These are phyloP conservation scores for Brachyalestes nurse DNA, from an alignment of 2,797 vertebrate species.

Conservation along the genomic window DNA sequence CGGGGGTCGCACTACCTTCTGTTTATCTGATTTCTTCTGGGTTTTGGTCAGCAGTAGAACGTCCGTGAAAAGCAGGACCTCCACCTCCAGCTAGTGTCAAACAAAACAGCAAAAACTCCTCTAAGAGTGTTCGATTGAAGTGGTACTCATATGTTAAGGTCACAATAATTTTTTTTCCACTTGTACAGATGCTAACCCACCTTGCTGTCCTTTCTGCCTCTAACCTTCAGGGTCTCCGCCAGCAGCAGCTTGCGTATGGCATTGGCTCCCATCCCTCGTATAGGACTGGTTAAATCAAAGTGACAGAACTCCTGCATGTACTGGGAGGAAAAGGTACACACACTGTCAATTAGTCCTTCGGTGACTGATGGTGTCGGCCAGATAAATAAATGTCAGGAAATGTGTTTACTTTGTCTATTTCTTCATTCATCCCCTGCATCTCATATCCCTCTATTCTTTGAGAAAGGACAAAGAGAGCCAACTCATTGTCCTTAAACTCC, in stretches of 20 bases:
- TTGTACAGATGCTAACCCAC: conserved; percentile 63
- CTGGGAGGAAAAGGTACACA: too few relatives aligned
- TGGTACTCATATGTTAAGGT: too few relatives aligned
- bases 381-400: background rate
- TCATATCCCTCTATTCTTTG: conserved; percentile 82
- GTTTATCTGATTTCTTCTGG: conserved; percentile 80
- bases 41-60: conserved; percentile 84
- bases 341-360: too few relatives aligned
- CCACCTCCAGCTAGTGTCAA: conserved; percentile 73
- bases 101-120: background rate
- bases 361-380: background rate
- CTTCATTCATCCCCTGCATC: conserved; percentile 80
- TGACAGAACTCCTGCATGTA: conserved; percentile 73
- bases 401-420: conserved; percentile 83
- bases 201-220: conserved; percentile 84
- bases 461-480: conserved; percentile 73
- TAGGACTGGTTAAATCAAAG: conserved; percentile 79
- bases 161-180: background rate
- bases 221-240: conserved; percentile 79
- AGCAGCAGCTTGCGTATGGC: conserved; percentile 79
- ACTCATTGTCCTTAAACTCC: conserved; percentile 75
- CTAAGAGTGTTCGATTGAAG: background rate
- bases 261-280: conserved; percentile 71
- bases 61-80: conserved; percentile 86
- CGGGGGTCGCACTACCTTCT: conserved; percentile 84